Conservation (phyloP, 2,113 vertebrate species). For the Amazona vittata region DNA sequence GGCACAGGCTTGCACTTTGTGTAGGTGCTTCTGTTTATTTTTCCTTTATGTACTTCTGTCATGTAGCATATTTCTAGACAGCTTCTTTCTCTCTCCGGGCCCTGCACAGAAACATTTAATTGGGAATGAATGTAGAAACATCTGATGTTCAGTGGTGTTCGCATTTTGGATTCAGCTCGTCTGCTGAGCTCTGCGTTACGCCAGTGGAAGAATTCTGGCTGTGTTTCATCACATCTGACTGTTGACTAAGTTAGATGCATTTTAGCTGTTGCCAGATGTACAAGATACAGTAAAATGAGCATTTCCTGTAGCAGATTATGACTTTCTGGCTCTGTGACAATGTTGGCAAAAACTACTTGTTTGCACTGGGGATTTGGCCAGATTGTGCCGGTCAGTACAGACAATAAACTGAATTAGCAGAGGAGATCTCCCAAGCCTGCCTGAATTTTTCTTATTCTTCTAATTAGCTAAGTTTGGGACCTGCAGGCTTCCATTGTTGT, state of each 20-base stretch:
- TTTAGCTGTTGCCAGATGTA: constrained; percentile 64
- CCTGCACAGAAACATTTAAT: constrained; percentile 45
- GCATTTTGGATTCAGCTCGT: constrained; percentile 39
- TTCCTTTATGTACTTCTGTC: constrained; percentile 1
- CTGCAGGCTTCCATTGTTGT: background rate
- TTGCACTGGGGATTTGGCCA: constrained; percentile 63
- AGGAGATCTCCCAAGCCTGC: background rate
- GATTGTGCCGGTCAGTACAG: constrained; percentile 63
- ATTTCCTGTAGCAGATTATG: constrained; percentile 67
- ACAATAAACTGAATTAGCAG: constrained; percentile 38
- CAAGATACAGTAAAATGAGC: constrained; percentile 66
- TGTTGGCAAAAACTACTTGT: constrained; percentile 58
- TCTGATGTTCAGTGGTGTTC: constrained; percentile 56
- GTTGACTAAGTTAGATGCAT: constrained; percentile 64
- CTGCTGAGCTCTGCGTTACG: constrained; percentile 33
- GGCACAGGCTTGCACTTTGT: background rate
- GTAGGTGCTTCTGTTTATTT: constrained; percentile 6
- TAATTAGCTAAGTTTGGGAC: background rate
- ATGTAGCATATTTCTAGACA: constrained; percentile 34
- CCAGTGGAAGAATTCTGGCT: constrained; percentile 61
- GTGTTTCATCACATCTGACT: constrained; percentile 69
- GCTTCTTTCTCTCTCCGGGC: background rate
- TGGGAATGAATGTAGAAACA: constrained; percentile 62
- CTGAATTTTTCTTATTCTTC: background rate
- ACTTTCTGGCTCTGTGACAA: constrained; percentile 43